These are phyloP conservation scores for Drosophila bocqueti DNA, from an alignment of 1,140 invertebrate species.

Conservation along the genomic window DNA sequence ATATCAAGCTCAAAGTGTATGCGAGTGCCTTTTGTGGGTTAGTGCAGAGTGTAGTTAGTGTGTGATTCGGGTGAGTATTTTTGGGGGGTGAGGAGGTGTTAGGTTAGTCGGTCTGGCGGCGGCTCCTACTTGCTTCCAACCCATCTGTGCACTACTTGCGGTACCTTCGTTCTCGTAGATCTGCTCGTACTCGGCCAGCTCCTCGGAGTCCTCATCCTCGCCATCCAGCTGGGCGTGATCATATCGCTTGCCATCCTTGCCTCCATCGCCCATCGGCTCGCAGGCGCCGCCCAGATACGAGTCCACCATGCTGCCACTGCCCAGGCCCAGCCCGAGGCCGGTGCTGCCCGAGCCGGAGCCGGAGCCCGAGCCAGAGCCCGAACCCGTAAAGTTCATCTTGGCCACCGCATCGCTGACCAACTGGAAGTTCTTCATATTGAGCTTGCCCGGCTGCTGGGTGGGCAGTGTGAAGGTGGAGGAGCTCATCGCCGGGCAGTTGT, in stretches of 20 bases:
- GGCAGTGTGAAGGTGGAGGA: constrained; percentile 74
- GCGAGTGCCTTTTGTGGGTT: background rate
- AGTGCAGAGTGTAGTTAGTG: background rate
- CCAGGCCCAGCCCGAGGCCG: constrained; percentile 31
- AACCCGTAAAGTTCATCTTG: constrained; percentile 89
- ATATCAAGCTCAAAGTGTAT: constrained; percentile 18
- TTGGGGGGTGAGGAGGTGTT: background rate
- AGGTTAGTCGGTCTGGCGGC: background rate
- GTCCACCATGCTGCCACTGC: constrained; percentile 82
- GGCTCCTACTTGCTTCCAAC: background rate
- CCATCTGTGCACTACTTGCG: background rate
- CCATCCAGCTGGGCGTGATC: constrained; percentile 91
- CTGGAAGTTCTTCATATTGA: constrained; percentile 95
- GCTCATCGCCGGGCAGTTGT: constrained; percentile 71
- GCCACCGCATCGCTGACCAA: constrained; percentile 93
- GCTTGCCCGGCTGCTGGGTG: constrained; percentile 92
- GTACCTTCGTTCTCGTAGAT: constrained; percentile 86
- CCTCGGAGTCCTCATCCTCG: constrained; percentile 89
- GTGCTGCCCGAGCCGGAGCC: constrained; percentile 39
- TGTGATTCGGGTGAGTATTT: background rate
- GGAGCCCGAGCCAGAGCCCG: constrained; percentile 29
- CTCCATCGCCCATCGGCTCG: constrained; percentile 51
- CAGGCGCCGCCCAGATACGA: constrained; percentile 67
- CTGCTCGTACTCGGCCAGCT: constrained; percentile 84
- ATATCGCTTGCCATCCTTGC: constrained; percentile 76